Conservation (phyloP, 2,888 invertebrate genomes). For the Idaea straminata region DNA sequence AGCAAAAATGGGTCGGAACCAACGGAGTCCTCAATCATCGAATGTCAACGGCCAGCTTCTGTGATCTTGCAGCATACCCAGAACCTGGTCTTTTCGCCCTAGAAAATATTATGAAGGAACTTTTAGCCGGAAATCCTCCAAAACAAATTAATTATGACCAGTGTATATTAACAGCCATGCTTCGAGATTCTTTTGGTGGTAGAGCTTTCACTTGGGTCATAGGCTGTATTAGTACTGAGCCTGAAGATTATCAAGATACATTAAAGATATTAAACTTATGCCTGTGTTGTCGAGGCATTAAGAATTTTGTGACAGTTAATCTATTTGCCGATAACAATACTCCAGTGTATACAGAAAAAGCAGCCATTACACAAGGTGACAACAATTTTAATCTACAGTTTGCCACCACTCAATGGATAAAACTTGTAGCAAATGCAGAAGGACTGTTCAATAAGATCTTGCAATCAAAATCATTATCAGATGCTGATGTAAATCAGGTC, state of each 20-base stretch:
- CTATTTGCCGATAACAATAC: slow-evolving; percentile 84
- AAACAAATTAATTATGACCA: slow-evolving; percentile 81
- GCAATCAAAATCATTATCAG: slow-evolving; percentile 84
- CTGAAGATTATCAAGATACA: slow-evolving; percentile 84
- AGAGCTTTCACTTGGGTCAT: slow-evolving; percentile 87
- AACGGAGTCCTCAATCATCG: slow-evolving; percentile 85
- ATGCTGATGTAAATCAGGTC: slow-evolving; percentile 85
- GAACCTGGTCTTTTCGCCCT: slow-evolving; percentile 84
- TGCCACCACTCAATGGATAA: slow-evolving; percentile 90
- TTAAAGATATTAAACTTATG: slow-evolving; percentile 85
- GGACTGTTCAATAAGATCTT: slow-evolving; percentile 89
- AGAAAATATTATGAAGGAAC: slow-evolving; percentile 82
- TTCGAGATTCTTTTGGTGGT: slow-evolving; percentile 88
- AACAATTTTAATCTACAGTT: slow-evolving; percentile 87
- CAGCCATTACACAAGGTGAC: slow-evolving; percentile 50
- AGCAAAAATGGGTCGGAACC: slow-evolving; percentile 86
- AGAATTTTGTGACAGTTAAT: slow-evolving; percentile 86
- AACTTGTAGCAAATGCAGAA: slow-evolving; percentile 91
- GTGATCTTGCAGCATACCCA: slow-evolving; percentile 82
- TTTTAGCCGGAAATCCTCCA: slow-evolving; percentile 76
- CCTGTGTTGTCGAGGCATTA: slow-evolving; percentile 83
- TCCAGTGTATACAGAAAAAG: slow-evolving; percentile 71
- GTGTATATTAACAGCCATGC: slow-evolving; percentile 84
- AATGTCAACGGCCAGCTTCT: slow-evolving; percentile 87
- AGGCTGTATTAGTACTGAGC: slow-evolving; percentile 85